Evolutionary conservation across 2,797 vertebrate genomes (phyloP), one percentile per base, ranked within the genome.

Genomic region (Hydrocynus forskahlii): DNA sequence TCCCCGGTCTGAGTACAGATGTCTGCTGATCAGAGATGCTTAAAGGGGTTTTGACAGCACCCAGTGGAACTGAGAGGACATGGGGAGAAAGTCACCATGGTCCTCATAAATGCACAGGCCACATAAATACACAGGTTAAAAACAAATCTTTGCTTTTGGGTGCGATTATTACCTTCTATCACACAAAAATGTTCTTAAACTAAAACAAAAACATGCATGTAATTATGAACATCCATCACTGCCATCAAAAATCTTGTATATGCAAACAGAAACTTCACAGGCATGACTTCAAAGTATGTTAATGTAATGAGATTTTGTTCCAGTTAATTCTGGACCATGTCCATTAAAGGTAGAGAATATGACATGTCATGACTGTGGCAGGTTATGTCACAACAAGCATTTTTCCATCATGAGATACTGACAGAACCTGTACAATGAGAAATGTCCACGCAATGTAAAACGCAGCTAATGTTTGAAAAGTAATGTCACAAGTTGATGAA

Each of bases 21-120:
- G 84, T 79, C 79, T 82, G 82, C 75, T 85, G 84, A 85, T 87
- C 86, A 87, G 75, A 85, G 82, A 82, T 70, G 83, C 75, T 78
- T 87, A 82, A 87, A 85, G 67, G 70, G 79, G 23, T 64, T 84
- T 81, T 87, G 84, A 87, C 86, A 85, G 82, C 75, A 82, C 79
- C 80, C 71, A 74, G 76, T 80, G 80, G 75, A 81, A 80, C 75
- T 8, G 75, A 82, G 76, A 85, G 81, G 52, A 78, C 84, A 78
- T 60, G 60, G 76, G 67, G 45, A 70, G 54, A 80, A 75, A 71
- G 74, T 66, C 75, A 74, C 67, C 55, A 38, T 50, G 74, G 59
- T 71, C 23, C 59, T 35, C 35, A 35, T 35, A 35, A 35, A 35
- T 35, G 4, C 35, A 35, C 35, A 68, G 68, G 74, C 84, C 80